phyloP scores from a whole-genome alignment of 1,140 invertebrate genomes.

The Tenebrio molitor region DNA sequence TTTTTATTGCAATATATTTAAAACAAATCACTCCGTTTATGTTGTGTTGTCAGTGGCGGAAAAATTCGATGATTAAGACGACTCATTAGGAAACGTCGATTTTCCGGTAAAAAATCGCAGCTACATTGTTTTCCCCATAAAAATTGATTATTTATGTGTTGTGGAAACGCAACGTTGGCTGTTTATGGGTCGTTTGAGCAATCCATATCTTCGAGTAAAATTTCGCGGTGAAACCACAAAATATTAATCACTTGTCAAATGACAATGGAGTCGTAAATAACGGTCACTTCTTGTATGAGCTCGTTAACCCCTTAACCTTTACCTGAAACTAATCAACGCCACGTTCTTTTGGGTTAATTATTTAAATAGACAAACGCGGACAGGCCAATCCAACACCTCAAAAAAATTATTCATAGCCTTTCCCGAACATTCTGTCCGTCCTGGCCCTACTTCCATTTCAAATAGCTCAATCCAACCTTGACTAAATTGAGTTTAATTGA shows the following conservation, averaged over 20 bases:
- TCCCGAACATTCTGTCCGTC: background rate
- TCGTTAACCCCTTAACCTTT: constrained; percentile 18
- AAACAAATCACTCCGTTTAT: constrained; percentile 11
- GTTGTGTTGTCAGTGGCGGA: background rate
- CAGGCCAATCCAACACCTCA: too few species aligned
- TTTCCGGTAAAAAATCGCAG: background rate
- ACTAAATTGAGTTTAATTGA: constrained; percentile 38
- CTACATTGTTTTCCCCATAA: constrained; percentile 1
- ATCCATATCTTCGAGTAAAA: constrained; percentile 13
- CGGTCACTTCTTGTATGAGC: constrained; percentile 17
- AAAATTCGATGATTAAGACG: too few species aligned
- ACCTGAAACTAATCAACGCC: background rate
- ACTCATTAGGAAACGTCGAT: background rate
- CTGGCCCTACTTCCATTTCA: constrained; percentile 26
- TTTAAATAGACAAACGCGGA: too few species aligned
- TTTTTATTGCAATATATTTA: constrained; percentile 20
- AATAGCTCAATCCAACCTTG: constrained; percentile 30
- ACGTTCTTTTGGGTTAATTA: background rate
- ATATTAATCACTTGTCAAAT: constrained; percentile 34
- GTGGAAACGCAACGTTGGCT: constrained; percentile 6
- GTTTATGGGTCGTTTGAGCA: constrained; percentile 9
- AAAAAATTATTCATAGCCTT: too few species aligned
- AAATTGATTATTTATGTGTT: constrained; percentile 4
- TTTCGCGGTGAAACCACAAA: constrained; percentile 23
- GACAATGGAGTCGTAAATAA: constrained; percentile 24